phyloP scores from a whole-genome alignment of 2,888 invertebrate species.

The Spisula solida region DNA sequence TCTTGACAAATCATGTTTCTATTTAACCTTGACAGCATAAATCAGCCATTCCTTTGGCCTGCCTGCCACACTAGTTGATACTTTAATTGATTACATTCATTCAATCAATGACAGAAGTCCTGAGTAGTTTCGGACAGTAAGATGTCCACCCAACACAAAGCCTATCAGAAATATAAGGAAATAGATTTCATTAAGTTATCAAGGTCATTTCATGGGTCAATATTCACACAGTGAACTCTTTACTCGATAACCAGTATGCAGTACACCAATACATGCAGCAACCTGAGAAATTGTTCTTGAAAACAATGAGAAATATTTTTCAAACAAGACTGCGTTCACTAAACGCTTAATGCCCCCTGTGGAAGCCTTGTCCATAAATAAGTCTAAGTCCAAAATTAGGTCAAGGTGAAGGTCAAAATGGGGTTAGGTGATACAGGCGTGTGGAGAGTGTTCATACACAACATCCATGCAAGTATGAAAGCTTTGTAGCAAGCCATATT shows the following conservation, averaged over 20 bases:
- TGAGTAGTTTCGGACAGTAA: background rate
- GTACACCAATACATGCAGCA: background rate
- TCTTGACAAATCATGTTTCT: background rate
- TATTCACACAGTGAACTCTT: background rate
- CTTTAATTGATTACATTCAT: conserved; percentile 18
- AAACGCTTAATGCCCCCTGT: too few species aligned
- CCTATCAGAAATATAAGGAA: background rate
- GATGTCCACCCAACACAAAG: background rate
- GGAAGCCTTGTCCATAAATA: too few species aligned
- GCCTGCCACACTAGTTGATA: background rate
- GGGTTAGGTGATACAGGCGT: too few species aligned
- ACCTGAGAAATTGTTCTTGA: background rate
- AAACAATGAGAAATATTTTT: background rate
- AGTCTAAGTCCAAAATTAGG: too few species aligned
- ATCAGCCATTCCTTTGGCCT: background rate
- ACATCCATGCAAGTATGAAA: too few species aligned
- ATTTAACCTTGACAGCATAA: conserved; percentile 11
- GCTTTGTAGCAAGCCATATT: too few species aligned
- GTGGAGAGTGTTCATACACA: too few species aligned
- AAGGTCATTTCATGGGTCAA: conserved; percentile 6
- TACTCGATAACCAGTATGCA: too few species aligned
- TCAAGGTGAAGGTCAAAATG: too few species aligned
- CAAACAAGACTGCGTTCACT: too few species aligned
- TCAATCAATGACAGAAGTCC: conserved; percentile 5
- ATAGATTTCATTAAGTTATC: conserved; percentile 12